phyloP scores from a whole-genome alignment of 1,140 invertebrate species.

The Eubasilissa regina region DNA sequence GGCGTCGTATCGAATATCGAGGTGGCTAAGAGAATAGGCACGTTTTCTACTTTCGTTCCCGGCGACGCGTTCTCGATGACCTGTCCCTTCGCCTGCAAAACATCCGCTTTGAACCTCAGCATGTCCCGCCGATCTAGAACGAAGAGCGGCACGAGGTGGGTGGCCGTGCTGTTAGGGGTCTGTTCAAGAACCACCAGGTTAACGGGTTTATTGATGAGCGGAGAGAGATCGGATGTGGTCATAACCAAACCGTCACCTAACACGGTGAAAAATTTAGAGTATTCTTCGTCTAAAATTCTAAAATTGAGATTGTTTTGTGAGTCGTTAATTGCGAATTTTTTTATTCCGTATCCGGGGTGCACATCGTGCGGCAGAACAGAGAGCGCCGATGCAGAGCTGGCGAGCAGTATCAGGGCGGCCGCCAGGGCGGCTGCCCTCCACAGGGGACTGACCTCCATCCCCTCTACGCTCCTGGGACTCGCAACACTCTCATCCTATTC shows the following conservation, averaged over 20 bases:
- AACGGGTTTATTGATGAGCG: conserved; percentile 85
- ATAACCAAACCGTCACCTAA: conserved; percentile 91
- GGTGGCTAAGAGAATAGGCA: conserved; percentile 78
- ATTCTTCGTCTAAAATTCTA: conserved; percentile 82
- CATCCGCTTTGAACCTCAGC: conserved; percentile 80
- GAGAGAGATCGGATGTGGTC: conserved; percentile 88
- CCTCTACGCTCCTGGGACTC: conserved; percentile 26
- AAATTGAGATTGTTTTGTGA: conserved; percentile 74
- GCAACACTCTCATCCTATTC: conserved; percentile 52
- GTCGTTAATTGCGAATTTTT: conserved; percentile 75
- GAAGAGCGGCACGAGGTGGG: conserved; percentile 85
- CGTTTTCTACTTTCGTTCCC: conserved; percentile 78
- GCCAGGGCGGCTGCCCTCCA: conserved; percentile 35
- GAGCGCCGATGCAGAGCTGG: conserved; percentile 63
- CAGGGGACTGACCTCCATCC: conserved; percentile 44
- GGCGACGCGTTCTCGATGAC: conserved; percentile 83
- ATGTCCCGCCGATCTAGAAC: conserved; percentile 87
- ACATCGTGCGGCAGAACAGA: conserved; percentile 86
- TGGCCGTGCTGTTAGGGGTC: conserved; percentile 82
- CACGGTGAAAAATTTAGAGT: conserved; percentile 87
- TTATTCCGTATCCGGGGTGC: conserved; percentile 88
- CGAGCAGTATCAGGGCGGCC: conserved; percentile 61
- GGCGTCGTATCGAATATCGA: conserved; percentile 73
- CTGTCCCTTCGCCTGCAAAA: conserved; percentile 76
- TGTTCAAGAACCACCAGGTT: conserved; percentile 87